Evolutionary conservation across 1,140 invertebrate species (phyloP).

Genomic region (Drosophila jambulina): DNA sequence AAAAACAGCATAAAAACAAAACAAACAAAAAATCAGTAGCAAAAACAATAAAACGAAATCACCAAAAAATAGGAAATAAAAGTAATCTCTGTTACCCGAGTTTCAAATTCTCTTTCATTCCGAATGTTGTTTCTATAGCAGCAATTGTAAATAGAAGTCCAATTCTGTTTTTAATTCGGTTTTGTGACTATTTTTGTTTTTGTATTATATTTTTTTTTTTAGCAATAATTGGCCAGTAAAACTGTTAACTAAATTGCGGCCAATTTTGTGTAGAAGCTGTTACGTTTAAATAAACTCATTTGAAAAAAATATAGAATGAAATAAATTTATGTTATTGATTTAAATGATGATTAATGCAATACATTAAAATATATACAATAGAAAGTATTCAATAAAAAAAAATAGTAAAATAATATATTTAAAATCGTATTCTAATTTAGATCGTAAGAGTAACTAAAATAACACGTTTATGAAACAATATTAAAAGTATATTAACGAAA

Average conservation of each 20-base stretch:
- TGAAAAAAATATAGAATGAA: background rate
- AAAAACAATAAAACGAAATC: slow-evolving; percentile 33
- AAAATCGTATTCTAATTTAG: no score
- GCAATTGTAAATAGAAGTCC: background rate
- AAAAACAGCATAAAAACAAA: slow-evolving; percentile 39
- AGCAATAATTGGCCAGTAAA: background rate
- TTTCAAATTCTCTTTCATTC: slow-evolving; percentile 19
- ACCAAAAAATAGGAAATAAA: slow-evolving; percentile 18
- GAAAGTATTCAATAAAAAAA: background rate
- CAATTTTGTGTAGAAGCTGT: background rate
- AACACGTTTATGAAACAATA: no score
- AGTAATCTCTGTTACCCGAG: slow-evolving; percentile 4
- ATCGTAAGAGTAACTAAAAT: no score
- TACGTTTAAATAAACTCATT: no score
- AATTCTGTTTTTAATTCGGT: background rate
- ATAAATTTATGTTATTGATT: background rate
- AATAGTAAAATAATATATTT: no score
- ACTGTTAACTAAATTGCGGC: slow-evolving; percentile 13
- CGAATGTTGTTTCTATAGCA: slow-evolving; percentile 15
- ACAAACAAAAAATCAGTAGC: slow-evolving; percentile 8
- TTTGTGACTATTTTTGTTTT: background rate
- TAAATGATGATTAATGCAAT: no score
- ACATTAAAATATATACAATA: background rate
- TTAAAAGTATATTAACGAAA: no score
- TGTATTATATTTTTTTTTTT: background rate